phyloP scores from a whole-genome alignment of 2,113 vertebrate genomes.

The Erythrocercus mccallii region DNA sequence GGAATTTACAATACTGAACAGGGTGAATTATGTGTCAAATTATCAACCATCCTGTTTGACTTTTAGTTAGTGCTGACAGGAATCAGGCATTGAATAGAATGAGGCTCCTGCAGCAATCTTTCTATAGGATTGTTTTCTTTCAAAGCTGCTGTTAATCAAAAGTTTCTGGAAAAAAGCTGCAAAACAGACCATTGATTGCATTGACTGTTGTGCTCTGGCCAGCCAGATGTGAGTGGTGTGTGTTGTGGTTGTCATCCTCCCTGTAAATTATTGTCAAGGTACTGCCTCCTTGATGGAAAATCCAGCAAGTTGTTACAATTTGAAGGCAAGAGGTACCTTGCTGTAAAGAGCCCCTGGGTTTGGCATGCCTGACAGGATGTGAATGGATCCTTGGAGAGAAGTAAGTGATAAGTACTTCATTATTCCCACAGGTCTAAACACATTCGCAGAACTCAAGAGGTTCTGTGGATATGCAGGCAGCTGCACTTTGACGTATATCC shows the following conservation, averaged over 20 bases:
- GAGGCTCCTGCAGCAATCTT: neutral
- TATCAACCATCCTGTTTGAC: neutral
- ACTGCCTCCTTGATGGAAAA: neutral
- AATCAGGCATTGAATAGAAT: neutral
- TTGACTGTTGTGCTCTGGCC: neutral
- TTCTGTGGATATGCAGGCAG: neutral
- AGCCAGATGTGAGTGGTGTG: neutral
- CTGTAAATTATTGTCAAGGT: neutral
- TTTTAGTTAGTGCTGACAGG: neutral
- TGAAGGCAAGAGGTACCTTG: neutral
- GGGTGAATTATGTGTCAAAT: neutral
- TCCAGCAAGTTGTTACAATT: neutral
- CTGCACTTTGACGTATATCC: neutral
- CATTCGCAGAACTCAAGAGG: accelerated
- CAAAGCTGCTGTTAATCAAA: neutral
- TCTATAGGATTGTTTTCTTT: neutral
- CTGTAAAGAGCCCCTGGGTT: neutral
- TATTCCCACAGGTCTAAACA: neutral
- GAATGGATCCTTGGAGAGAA: neutral
- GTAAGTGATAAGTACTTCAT: neutral
- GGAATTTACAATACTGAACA: neutral
- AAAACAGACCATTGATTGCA: neutral
- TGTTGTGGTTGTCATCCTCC: neutral
- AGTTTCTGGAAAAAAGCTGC: neutral
- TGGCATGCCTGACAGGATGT: neutral